Evolutionary conservation across 92 coral and sea anemone genomes (phyloP), one percentile per base, ranked within the genome.

Genomic region (Siderastrea radians): DNA sequence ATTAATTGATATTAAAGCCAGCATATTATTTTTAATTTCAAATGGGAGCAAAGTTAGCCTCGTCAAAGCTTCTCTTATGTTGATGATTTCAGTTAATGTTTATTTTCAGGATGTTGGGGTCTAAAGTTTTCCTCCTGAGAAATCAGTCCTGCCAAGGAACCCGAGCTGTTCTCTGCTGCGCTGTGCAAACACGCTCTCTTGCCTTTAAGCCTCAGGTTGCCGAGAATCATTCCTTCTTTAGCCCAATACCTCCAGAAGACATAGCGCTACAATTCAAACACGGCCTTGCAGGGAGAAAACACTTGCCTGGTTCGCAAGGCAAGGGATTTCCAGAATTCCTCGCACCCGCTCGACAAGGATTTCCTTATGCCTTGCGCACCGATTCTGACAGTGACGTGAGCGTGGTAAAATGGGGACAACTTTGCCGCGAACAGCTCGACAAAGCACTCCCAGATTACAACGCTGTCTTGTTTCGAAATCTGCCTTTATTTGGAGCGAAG

Each of bases 241-340:
- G 79, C 0, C 90, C 65, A 14, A 55, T 95, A 26, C 62, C 89
- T n/a, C 87, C 92, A 2, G 77, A 69, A 44, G 90, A 81, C 26
- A 74, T 95, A 68, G 86, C 93, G 15, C 94, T 95, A 0, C 86
- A 82, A 67, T 80, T 76, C 74, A 84, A 93, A 26, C 91, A 93
- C 68, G 89, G 68, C 2, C 17, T 95, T 6, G 94, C 96, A 14
- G 93, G 95, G 11, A 79, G 96, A 71, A 94, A 84, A 57, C 90
- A 79, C 80, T 75, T 95, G 14, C 96, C 98, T 8, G 96, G 98
- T 44, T 93, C 96, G 1, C 78, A 80, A 47, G 85, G 93, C 51
- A 65, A 75, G 49, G 93, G 95, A 1, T 87, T 95, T 80, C 98
- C 98, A 73, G 85, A 91, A 47, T 89, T 61, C 88, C 94, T 95